A percentile compares a stretch with the other conserved stretches of the same genome.
These are phyloP conservation scores for Atopsyche davidsoni DNA, from an alignment of 1,140 invertebrate species.

Conservation along the genomic window DNA sequence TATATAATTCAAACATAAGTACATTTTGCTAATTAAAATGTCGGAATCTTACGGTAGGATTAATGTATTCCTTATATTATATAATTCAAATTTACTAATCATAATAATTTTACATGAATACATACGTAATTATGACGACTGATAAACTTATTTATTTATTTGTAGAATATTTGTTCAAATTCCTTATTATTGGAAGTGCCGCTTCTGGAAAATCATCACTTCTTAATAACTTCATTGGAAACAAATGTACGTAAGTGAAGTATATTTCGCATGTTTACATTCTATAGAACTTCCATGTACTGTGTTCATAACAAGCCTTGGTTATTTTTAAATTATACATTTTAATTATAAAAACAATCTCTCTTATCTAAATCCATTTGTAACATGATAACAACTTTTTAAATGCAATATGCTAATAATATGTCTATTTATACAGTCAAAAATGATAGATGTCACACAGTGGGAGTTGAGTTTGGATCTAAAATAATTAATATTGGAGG, in stretches of 20 bases:
- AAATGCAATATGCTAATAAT: not conserved
- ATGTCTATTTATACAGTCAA: conserved; percentile 53
- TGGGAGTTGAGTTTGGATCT: conserved; percentile 81
- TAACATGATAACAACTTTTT: too few species aligned
- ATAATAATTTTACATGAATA: not conserved
- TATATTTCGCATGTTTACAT: too few species aligned
- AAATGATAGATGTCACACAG: conserved; percentile 75
- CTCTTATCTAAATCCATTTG: not conserved
- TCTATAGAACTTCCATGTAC: too few species aligned
- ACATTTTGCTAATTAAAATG: too few species aligned
- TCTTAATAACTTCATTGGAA: conserved; percentile 85
- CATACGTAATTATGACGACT: not conserved
- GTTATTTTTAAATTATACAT: too few species aligned
- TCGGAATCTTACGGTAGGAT: conserved; percentile 26
- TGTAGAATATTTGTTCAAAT: conserved; percentile 80
- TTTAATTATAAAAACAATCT: conserved; percentile 1
- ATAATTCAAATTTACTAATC: too few species aligned
- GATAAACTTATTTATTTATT: conserved; percentile 34
- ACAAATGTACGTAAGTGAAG: conserved; percentile 65
- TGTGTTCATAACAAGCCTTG: not conserved
- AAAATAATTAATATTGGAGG: conserved; percentile 79
- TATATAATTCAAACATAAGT: too few species aligned
- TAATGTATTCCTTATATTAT: too few species aligned
- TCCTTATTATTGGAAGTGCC: conserved; percentile 76
- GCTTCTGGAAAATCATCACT: conserved; percentile 86